Base-by-base conservation (phyloP, 2,888 invertebrate species). In the Kuschelorhynchus macadamiae region DNA sequence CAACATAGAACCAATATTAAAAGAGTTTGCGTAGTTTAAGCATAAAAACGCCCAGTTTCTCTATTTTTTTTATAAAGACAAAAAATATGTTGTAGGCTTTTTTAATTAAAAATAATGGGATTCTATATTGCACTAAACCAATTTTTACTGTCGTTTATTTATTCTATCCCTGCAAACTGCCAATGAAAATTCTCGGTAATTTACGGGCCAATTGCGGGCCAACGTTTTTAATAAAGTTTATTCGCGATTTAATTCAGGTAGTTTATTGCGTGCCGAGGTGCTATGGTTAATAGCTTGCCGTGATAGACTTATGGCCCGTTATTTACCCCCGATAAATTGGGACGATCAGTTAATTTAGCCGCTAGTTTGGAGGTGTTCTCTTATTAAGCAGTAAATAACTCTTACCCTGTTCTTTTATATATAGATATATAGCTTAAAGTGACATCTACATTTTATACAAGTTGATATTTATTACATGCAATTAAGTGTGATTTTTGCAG, bases 291-390 rank as follows among this genome's bases (percentile, higher is more conserved):
- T 71, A 71, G 73, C 67, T 65, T 65, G 68, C 73, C 74, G 75
- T 80, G 82, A 81, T 81, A 81, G 82, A 82, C 81, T 82, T 82
- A 83, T 82, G 80, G 83, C 79, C 80, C 77, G 81, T 82, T 82
- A 82, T 81, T 82, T 81, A 80, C 79, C 78, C 77, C 80, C 67
- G 52, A 82, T 82, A 83, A 83, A 82, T 83, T 79, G 80, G 75
- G 76, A 78, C 81, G 81, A 82, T 83, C 82, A 81, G 81, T 82
- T 83, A 82, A 83, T 83, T 83, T 81, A 78, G 77, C 77, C 76
- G 75, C 77, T 74, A 74, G 75, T 76, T 76, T 74, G 74, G 73
- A 42, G 46, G 53, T 30, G 72, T 60, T 49, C 73, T 57, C 74
- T 77, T 77, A 77, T 77, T 76, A 75, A 76, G 73, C 69, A 70